phyloP scores from a whole-genome alignment of 2,888 invertebrate genomes.

The Epistrophella euchroma region DNA sequence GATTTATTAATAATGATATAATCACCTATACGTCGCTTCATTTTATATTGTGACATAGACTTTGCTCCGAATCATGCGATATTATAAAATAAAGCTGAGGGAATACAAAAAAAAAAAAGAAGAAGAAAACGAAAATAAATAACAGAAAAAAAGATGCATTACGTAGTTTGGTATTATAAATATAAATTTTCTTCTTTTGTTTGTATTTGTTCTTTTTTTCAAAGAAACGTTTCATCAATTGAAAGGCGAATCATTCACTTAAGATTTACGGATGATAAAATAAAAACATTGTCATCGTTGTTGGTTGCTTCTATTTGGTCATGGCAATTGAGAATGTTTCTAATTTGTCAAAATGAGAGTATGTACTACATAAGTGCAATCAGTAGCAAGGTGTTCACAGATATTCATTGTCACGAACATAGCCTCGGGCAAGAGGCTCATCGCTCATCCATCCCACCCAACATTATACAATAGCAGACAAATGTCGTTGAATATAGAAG shows the following conservation, averaged over 20 bases:
- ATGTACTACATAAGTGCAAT: background rate
- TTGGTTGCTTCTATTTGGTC: background rate
- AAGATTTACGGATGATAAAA: slow-evolving; percentile 39
- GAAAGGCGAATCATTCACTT: slow-evolving; percentile 57
- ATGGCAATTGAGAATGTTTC: slow-evolving; percentile 38
- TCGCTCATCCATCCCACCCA: no score
- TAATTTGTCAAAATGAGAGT: background rate
- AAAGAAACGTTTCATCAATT: slow-evolving; percentile 47
- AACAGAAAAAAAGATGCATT: slow-evolving; percentile 21
- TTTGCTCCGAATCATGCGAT: slow-evolving; percentile 42
- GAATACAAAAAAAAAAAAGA: background rate
- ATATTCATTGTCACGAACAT: slow-evolving; percentile 53
- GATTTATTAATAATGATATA: slow-evolving; percentile 41
- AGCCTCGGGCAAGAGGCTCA: slow-evolving; percentile 23
- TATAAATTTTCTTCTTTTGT: background rate
- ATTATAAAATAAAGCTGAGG: slow-evolving; percentile 12
- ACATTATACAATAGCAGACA: background rate
- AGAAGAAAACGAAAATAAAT: background rate
- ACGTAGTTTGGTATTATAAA: slow-evolving; percentile 30
- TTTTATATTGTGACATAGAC: slow-evolving; percentile 15
- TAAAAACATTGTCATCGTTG: slow-evolving; percentile 16
- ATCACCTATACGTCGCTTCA: slow-evolving; percentile 8
- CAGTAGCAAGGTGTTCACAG: slow-evolving; percentile 12
- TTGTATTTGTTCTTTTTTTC: slow-evolving; percentile 15
- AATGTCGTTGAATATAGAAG: background rate